Conservation (phyloP, 2,888 invertebrate genomes). For the Oligia latruncula region DNA sequence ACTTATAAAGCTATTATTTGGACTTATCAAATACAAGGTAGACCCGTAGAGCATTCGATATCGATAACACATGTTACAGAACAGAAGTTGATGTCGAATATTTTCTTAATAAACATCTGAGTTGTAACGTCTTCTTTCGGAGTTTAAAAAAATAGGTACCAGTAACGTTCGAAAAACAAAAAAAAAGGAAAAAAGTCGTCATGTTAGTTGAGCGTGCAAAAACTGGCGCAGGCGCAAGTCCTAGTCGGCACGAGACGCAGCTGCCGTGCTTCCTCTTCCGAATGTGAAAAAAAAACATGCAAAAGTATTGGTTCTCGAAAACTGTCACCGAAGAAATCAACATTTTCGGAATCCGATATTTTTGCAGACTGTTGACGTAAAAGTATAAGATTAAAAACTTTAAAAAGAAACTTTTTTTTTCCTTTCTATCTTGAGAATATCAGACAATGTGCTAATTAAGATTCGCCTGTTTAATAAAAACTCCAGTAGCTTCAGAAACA, state of each 20-base stretch:
- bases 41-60: constrained; percentile 9
- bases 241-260: constrained; percentile 86
- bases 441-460: constrained; percentile 27
- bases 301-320: constrained; percentile 79
- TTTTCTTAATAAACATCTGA: constrained; percentile 65
- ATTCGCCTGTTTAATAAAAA: constrained; percentile 12
- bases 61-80: constrained; percentile 44
- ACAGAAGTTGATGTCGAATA: constrained; percentile 44
- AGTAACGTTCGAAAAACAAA: constrained; percentile 77
- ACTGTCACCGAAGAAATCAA: constrained; percentile 83
- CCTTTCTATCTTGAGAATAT: background rate
- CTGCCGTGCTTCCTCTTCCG: constrained; percentile 89
- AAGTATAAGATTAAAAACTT: constrained; percentile 44
- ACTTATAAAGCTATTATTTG: constrained; percentile 8
- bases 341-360: constrained; percentile 63
- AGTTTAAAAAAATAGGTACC: constrained; percentile 64
- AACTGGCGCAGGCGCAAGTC: constrained; percentile 79
- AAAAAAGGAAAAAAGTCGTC: constrained; percentile 76
- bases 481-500: constrained; percentile 39
- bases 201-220: constrained; percentile 84
- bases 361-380: constrained; percentile 43
- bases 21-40: background rate
- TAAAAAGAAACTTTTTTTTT: constrained; percentile 17
- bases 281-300: constrained; percentile 74
- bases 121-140: constrained; percentile 65